Conservation (phyloP, 2,797 vertebrate species). For the Sebastes iracundus region DNA sequence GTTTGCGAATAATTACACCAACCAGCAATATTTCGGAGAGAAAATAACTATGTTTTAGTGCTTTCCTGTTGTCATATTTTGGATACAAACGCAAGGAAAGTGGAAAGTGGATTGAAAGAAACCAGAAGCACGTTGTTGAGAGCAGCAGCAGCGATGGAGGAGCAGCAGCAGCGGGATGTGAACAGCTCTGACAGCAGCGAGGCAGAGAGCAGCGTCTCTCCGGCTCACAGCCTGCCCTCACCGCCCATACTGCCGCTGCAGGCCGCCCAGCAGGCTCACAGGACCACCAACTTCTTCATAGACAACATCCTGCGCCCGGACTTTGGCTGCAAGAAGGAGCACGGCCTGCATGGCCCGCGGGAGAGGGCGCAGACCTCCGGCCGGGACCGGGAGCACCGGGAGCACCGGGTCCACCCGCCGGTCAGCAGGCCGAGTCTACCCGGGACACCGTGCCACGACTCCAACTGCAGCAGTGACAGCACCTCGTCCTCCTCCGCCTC, state of each 20-base stretch:
- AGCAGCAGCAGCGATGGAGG: constrained; percentile 83
- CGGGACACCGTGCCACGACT: constrained; percentile 87
- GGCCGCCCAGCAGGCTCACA: constrained; percentile 86
- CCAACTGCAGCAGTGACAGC: constrained; percentile 89
- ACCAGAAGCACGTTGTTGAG: constrained; percentile 3
- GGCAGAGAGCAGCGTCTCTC: constrained; percentile 87
- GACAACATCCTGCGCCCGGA: constrained; percentile 94
- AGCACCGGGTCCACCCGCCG: constrained; percentile 70
- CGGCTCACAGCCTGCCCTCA: constrained; percentile 83
- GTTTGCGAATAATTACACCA: constrained; percentile 15
- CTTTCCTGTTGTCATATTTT: constrained; percentile 11
- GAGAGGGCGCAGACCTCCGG: constrained; percentile 87
- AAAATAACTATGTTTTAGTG: constrained; percentile 47
- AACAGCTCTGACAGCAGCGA: constrained; percentile 85
- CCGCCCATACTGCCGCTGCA: constrained; percentile 83
- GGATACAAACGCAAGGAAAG: constrained; percentile 44
- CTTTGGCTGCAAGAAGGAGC: constrained; percentile 92
- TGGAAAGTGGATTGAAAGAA: constrained; percentile 40
- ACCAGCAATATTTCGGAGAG: constrained; percentile 5
- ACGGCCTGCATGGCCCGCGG: constrained; percentile 59
- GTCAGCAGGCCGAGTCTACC: constrained; percentile 81
- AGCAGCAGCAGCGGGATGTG: constrained; percentile 88
- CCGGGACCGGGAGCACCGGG: constrained; percentile 83
- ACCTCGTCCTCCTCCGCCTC: constrained; percentile 80
- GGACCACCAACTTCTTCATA: constrained; percentile 96